Conservation (phyloP, 1,140 invertebrate species). For the Drosophila willistoni region DNA sequence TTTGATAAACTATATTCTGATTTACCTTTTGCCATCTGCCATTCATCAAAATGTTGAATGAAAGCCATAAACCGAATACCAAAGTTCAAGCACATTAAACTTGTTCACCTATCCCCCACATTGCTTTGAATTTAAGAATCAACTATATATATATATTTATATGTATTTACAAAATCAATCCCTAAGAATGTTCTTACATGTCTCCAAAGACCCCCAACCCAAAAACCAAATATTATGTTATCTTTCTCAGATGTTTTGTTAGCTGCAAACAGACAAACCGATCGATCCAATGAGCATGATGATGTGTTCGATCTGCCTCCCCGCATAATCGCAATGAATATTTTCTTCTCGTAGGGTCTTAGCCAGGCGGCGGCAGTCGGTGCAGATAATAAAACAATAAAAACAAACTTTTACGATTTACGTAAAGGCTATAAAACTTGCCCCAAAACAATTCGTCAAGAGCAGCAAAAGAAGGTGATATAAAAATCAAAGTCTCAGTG, state of each 20-base stretch:
- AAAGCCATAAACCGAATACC: conserved; percentile 11
- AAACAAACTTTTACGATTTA: conserved; percentile 73
- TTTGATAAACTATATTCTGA: neutral
- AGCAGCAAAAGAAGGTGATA: conserved; percentile 51
- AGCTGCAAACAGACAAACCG: conserved; percentile 65
- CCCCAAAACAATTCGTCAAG: conserved; percentile 64
- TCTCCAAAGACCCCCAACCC: neutral
- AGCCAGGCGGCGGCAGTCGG: conserved; percentile 38
- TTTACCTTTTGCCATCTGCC: conserved; percentile 3
- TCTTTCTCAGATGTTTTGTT: conserved; percentile 64
- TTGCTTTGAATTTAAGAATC: neutral
- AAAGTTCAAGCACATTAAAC: conserved; percentile 19
- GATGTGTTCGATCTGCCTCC: conserved; percentile 36
- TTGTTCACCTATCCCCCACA: conserved; percentile 1
- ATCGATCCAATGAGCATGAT: conserved; percentile 32
- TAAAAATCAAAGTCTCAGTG: conserved; percentile 61
- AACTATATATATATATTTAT: conserved; percentile 11
- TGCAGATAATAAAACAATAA: conserved; percentile 75
- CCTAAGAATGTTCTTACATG: conserved; percentile 17
- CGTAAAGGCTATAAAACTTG: conserved; percentile 70
- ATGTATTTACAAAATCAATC: conserved; percentile 43
- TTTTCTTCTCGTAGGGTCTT: neutral
- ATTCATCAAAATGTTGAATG: conserved; percentile 9
- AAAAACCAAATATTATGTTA: conserved; percentile 32
- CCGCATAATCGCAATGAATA: conserved; percentile 55